Conservation (phyloP, 2,797 vertebrate genomes). For the Syndactyla subalaris region DNA sequence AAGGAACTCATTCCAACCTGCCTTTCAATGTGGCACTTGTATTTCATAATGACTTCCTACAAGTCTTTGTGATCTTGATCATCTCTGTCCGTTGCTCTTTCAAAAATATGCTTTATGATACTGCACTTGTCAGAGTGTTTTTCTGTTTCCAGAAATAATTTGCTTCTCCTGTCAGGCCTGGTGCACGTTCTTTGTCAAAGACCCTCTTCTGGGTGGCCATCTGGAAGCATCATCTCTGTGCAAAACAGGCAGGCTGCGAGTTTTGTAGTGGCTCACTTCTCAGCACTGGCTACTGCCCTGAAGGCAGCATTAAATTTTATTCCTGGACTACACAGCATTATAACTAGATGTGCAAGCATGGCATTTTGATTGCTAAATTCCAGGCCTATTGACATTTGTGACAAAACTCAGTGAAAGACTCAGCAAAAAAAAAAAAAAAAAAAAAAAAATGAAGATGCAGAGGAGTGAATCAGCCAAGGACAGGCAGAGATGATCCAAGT, state of each 20-base stretch:
- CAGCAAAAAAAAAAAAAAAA: background rate
- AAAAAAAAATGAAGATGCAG: background rate
- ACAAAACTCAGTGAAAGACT: background rate
- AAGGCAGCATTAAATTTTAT: slow-evolving; percentile 10
- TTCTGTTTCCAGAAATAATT: slow-evolving; percentile 29
- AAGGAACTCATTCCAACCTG: background rate
- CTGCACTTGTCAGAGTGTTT: background rate
- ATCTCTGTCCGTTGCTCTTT: background rate
- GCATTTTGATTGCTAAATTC: background rate
- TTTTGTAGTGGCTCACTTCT: background rate
- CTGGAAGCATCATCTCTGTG: background rate
- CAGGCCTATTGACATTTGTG: background rate
- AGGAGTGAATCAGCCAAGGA: background rate
- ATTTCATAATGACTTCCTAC: background rate
- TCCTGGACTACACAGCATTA: background rate
- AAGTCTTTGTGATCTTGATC: background rate
- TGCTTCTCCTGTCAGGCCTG: background rate
- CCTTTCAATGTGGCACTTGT: background rate
- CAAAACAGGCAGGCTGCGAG: background rate
- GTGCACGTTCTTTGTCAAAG: background rate
- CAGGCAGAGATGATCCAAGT: background rate
- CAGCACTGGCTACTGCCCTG: background rate
- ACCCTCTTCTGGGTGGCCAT: background rate
- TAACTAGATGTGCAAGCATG: background rate
- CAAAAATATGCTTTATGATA: background rate